Evolutionary conservation across 2,113 vertebrate genomes (phyloP), one percentile per base, ranked within the genome.

Genomic region (Oncorhynchus clarkii): DNA sequence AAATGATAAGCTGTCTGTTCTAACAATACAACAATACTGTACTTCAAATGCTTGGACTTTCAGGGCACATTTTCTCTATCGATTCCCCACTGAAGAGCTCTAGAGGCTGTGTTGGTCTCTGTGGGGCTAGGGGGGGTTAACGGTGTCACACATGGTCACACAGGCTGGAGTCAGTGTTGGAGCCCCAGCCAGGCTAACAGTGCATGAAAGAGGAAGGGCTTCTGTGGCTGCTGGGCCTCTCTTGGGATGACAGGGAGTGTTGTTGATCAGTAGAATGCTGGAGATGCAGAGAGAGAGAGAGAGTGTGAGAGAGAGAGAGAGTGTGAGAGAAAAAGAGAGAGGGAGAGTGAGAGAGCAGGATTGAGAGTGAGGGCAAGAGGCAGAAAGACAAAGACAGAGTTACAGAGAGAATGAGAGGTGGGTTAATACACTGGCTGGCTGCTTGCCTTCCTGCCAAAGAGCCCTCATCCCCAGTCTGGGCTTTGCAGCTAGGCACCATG

Each of bases 161-260:
- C 77, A 81, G 82, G 75, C 87, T 82, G 86, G 81, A 87, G 73
- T 85, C 80, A 65, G 75, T 80, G 68, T 78, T 79, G 78, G 84
- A 86, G 72, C 70, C 60, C 79, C 11, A 81, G 77, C 77, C 71
- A 76, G 81, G 49, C 77, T 89, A 94, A 90, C 84, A 77, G 88
- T 83, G 89, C 88, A 84, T 93, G 93, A 92, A 91, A 89, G 83
- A 76, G 78, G 79, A 69, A 80, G 81, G 80, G 71, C 84, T 84
- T 71, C 67, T 60, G 87, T 85, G 70, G 79, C 18, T 27, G 16
- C 70, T 88, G 84, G 77, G 82, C 76, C 59, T 88, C 88, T 86
- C 86, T 31, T 26, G 83, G 83, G 86, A 73, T 51, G 51, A 72
- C 70, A 80, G 72, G 71, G 51, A 70, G 29, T 39, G 20, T 45